Base-by-base conservation (phyloP, 2,113 vertebrate species). In the Micronycteris hirsuta region DNA sequence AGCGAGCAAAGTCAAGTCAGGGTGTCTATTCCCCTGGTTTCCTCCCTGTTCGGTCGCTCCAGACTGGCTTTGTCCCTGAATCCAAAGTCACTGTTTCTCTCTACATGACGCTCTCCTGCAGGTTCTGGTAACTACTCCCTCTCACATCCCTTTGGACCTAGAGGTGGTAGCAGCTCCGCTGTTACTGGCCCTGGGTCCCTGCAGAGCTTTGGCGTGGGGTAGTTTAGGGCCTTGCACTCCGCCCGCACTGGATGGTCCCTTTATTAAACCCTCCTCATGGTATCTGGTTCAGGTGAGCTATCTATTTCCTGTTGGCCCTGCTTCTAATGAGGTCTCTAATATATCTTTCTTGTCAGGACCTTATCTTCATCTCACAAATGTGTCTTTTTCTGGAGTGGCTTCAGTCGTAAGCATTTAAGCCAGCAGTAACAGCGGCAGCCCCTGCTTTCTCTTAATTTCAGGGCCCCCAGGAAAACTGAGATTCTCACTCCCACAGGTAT, bases 341-440 rank as follows among this genome's bases (percentile, higher is more conserved):
- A 7, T 33, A 71, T 33, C 70, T 61, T 63, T 63, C 11, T 28
- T 43, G 6, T 17, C 56, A 70, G 33, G 33, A 41, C 6, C 61
- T 49, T 77, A 54, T 70, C 7, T 43, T 6, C 2, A 2, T 36
- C 31, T 82, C 22, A 15, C 16, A 24, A n/a, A 7, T 86, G 20
- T 33, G 1, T 38, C 61, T 65, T 84, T 47, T 47, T 2, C 52
- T 78, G 15, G 26, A 36, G 14, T 90, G 47, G 65, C 78, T 65
- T 76, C 12, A 14, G 20, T 49, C 65, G 45, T 16, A 26, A 76
- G n/a, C 43, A 43, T 28, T 70, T 20, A 52, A 6, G 12, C 0
- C 4, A 1, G 0, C 28, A 61, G 16, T 14, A 54, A 41, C 2
- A 87, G 56, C 26, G 10, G 2, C 11, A 36, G 4, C 16, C 7